These are phyloP conservation scores for Sinonovacula constricta DNA, from an alignment of 1,140 invertebrate genomes.

Conservation along the genomic window DNA sequence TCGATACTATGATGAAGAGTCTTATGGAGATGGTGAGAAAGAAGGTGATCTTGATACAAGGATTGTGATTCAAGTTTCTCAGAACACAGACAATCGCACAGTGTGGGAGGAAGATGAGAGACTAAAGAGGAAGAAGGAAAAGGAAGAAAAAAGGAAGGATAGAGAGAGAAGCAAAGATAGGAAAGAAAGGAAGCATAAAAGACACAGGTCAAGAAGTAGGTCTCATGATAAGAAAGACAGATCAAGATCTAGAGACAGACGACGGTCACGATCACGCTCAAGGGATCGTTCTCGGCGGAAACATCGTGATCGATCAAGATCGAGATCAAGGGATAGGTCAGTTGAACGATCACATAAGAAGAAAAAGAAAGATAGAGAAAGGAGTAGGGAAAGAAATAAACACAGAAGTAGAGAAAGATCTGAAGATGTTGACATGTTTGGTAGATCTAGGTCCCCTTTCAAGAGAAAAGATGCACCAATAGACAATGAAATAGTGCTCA, in stretches of 20 bases:
- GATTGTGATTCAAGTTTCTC: slow-evolving; percentile 40
- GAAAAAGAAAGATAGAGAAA: slow-evolving; percentile 66
- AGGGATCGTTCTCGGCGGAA: slow-evolving; percentile 20
- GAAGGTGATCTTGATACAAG: slow-evolving; percentile 40
- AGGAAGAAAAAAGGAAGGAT: slow-evolving; percentile 45
- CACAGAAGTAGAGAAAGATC: slow-evolving; percentile 55
- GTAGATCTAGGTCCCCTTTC: slow-evolving; percentile 26
- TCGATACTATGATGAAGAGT: neutral
- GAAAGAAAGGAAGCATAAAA: slow-evolving; percentile 13
- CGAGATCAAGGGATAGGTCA: slow-evolving; percentile 57
- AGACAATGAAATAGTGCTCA: slow-evolving; percentile 53
- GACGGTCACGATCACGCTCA: slow-evolving; percentile 57
- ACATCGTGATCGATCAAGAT: slow-evolving; percentile 3
- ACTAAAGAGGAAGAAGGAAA: slow-evolving; percentile 41
- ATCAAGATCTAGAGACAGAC: slow-evolving; percentile 61
- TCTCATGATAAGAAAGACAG: slow-evolving; percentile 34
- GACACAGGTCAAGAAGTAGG: slow-evolving; percentile 22
- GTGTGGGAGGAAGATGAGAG: slow-evolving; percentile 42
- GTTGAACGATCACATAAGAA: slow-evolving; percentile 56
- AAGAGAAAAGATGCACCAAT: slow-evolving; percentile 27
- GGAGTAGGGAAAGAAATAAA: slow-evolving; percentile 61
- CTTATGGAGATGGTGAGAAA: neutral
- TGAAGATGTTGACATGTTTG: slow-evolving; percentile 44
- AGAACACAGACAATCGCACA: slow-evolving; percentile 42
- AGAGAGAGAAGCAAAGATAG: slow-evolving; percentile 41